Evolutionary conservation across 2,113 vertebrate genomes (phyloP).

Genomic region (Triplophysa dalaica): DNA sequence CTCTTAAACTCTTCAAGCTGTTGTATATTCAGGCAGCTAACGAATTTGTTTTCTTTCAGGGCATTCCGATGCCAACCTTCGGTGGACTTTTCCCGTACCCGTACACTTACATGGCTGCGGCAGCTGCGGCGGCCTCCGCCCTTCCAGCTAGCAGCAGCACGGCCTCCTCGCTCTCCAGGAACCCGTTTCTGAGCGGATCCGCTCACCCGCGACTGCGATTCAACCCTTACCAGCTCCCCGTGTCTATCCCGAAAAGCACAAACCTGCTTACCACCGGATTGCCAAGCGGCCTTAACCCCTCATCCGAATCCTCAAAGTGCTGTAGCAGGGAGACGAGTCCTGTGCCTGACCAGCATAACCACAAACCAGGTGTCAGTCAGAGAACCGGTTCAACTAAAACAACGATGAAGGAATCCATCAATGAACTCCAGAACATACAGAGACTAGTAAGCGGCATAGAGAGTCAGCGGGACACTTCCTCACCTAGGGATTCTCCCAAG

Average conservation of each 20-base stretch:
- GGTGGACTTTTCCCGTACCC: conserved; percentile 96
- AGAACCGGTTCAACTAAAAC: conserved; percentile 82
- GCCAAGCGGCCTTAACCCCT: conserved; percentile 72
- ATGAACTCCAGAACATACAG: conserved; percentile 97
- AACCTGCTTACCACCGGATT: conserved; percentile 84
- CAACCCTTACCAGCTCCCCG: conserved; percentile 94
- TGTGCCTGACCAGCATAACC: conserved; percentile 81
- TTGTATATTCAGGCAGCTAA: neutral
- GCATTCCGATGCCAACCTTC: conserved; percentile 97
- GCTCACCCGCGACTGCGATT: conserved; percentile 88
- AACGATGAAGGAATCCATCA: conserved; percentile 90
- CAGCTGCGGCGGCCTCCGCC: conserved; percentile 87
- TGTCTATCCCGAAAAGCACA: conserved; percentile 87
- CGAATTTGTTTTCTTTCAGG: conserved; percentile 72
- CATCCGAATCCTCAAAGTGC: conserved; percentile 84
- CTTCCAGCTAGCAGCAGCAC: conserved; percentile 81
- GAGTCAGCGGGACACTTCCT: conserved; percentile 85
- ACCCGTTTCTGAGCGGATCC: conserved; percentile 87
- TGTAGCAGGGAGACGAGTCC: conserved; percentile 88
- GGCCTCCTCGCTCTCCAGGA: conserved; percentile 84
- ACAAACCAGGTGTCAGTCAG: conserved; percentile 74
- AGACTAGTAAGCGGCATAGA: conserved; percentile 98
- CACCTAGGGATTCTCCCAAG: conserved; percentile 86
- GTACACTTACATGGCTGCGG: conserved; percentile 98
- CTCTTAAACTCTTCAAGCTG: neutral